phyloP scores from a whole-genome alignment of 2,797 vertebrate species.

The Distichodus sexfasciatus region DNA sequence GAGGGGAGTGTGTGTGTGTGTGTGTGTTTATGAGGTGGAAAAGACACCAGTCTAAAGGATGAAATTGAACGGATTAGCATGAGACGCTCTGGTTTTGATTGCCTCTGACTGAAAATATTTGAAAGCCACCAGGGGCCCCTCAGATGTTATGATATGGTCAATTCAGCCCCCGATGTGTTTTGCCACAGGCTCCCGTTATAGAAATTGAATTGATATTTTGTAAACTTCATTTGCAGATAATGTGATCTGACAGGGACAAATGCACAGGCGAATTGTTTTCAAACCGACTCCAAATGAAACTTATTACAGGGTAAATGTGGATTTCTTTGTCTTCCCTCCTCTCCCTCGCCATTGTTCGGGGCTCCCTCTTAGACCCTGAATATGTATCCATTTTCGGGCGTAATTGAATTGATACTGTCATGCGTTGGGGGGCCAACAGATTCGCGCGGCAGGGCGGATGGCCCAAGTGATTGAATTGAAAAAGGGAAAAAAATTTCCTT shows the following conservation, averaged over 20 bases:
- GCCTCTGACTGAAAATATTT: slow-evolving; percentile 95
- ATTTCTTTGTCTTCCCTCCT: slow-evolving; percentile 88
- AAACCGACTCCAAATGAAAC: slow-evolving; percentile 96
- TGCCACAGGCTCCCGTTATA: slow-evolving; percentile 81
- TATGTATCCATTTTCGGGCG: slow-evolving; percentile 91
- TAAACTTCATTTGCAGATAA: slow-evolving; percentile 99
- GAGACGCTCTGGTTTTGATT: slow-evolving; percentile 91
- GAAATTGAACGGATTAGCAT: slow-evolving; percentile 96
- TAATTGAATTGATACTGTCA: slow-evolving; percentile 99
- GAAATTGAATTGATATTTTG: slow-evolving; percentile 99
- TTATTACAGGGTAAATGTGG: slow-evolving; percentile 97
- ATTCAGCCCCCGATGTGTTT: slow-evolving; percentile 76
- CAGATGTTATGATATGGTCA: slow-evolving; percentile 83
- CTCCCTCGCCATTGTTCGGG: slow-evolving; percentile 40
- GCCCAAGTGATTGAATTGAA: slow-evolving; percentile 88
- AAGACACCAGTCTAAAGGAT: slow-evolving; percentile 90
- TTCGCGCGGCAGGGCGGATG: slow-evolving; percentile 86
- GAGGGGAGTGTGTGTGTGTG: no score
- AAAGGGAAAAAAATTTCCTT: slow-evolving; percentile 71
- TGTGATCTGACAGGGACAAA: slow-evolving; percentile 99
- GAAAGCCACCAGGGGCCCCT: slow-evolving; percentile 91
- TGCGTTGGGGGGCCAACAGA: slow-evolving; percentile 82
- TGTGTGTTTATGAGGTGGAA: slow-evolving; percentile 77
- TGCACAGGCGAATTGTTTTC: slow-evolving; percentile 96
- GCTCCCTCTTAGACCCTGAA: slow-evolving; percentile 75